Base-by-base conservation (phyloP, 2,113 vertebrate species). In the Halichoerus grypus region DNA sequence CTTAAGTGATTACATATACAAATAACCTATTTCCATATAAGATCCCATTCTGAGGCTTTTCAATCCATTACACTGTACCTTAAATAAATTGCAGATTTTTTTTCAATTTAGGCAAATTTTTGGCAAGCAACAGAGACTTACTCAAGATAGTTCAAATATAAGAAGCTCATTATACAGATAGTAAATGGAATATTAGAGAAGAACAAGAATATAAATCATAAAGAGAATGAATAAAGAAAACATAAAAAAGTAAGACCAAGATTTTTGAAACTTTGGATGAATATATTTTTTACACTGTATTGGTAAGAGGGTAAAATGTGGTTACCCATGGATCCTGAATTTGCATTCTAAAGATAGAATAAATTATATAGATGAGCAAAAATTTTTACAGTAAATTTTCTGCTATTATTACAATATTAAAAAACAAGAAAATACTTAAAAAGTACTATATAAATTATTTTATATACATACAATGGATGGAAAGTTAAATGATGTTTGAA, bases 401-500 rank as follows among this genome's bases (percentile, higher is more conserved):
- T 87, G 31, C 49, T 80, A 10, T 51, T 67, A 51, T 59, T 88
- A 59, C 7, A 95, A 76, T 57, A 76, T 51, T 5, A 39, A 91
- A 82, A 65, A 65, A 61, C 1, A 49, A 4, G 15, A 92, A 39
- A 72, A 77, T 19, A 36, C 19, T 77, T 84, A 13, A 49, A 83
- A 92, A 77, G 71, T 36, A 3, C 9, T 84, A 61, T n/a, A 19
- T 77, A 88, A 65, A 42, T 61, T 49, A 55, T 55, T 61, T 46
- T 71, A 31, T 69, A 59, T 24, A 5, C 21, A 28, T 46, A 21
- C 12, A 81, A 77, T 86, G 19, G 2, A 46, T 77, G 3, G 6
- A 51, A 84, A 77, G n/a, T 93, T 31, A 91, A 96, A 81, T 39
- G 8, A 55, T 65, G 39, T 49, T 87, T 87, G 18, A 76, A 87